Evolutionary conservation across 2,113 vertebrate species (phyloP).

Genomic region (Haemorhous mexicanus): DNA sequence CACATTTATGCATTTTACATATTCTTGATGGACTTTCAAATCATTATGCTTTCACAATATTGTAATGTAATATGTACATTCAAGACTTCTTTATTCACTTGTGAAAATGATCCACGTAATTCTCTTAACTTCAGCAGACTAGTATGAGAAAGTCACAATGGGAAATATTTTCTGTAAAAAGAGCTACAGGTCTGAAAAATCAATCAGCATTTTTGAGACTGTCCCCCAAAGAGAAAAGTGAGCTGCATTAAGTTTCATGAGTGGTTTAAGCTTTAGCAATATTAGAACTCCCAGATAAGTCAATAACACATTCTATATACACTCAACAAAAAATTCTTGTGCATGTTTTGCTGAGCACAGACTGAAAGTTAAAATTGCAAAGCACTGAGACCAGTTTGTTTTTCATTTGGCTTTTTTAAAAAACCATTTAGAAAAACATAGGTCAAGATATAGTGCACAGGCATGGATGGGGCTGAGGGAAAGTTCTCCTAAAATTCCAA

Average conservation of each 20-base stretch:
- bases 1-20: slow-evolving; percentile 32
- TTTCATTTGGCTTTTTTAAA: not conserved
- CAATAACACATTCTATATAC: slow-evolving; percentile 21
- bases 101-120: slow-evolving; percentile 8
- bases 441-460: slow-evolving; percentile 43
- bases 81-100: not conserved
- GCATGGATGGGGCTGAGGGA: not conserved
- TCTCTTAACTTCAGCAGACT: slow-evolving; percentile 14
- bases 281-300: slow-evolving; percentile 39
- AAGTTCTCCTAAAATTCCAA: slow-evolving; percentile 4
- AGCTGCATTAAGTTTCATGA: not conserved
- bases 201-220: not conserved
- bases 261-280: slow-evolving; percentile 52
- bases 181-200: slow-evolving; percentile 1
- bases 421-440: slow-evolving; percentile 17
- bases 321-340: slow-evolving; percentile 43
- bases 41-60: slow-evolving; percentile 16
- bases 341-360: slow-evolving; percentile 35
- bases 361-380: slow-evolving; percentile 29
- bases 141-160: not conserved
- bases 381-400: slow-evolving; percentile 17
- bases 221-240: not conserved
- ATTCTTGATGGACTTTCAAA: not conserved
- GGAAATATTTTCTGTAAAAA: not conserved
- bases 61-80: not conserved